Percentiles rank a stretch among this genome's conserved stretches.
Evolutionary conservation across 2,797 vertebrate species (phyloP).

Genomic region (Glossophaga mutica): DNA sequence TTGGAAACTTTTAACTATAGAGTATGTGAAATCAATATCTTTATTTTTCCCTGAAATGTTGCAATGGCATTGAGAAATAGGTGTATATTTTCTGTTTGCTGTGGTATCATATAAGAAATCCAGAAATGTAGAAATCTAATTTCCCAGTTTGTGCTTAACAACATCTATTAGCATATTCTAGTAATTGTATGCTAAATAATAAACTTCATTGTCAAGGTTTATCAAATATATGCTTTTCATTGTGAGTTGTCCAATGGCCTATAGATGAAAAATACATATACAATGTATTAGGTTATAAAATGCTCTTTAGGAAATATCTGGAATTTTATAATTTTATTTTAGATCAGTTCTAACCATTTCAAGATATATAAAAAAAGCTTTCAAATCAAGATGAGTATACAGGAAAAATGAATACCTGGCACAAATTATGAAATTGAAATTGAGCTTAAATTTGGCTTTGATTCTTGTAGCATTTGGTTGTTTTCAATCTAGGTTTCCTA

Average conservation of each 20-base stretch:
- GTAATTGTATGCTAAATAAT: neutral
- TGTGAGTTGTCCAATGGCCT: neutral
- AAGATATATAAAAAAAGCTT: neutral
- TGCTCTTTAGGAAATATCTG: neutral
- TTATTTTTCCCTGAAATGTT: slow-evolving; percentile 8
- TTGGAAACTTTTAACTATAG: neutral
- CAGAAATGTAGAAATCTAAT: neutral
- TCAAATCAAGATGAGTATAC: neutral
- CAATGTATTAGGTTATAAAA: slow-evolving; percentile 5
- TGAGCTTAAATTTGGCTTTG: neutral
- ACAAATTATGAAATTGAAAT: neutral
- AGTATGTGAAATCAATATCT: neutral
- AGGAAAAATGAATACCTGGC: neutral
- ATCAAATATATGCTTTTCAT: neutral
- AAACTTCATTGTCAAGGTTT: neutral
- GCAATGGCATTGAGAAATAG: neutral
- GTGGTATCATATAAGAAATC: neutral
- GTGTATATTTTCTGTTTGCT: neutral
- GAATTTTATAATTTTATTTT: slow-evolving; percentile 9
- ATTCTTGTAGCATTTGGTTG: neutral
- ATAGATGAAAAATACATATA: neutral
- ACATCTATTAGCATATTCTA: neutral
- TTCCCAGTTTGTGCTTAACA: neutral
- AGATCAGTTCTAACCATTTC: neutral
- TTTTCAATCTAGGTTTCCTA: slow-evolving; percentile 15